Conservation (phyloP, 2,797 vertebrate species). For the Holocentrus rufus region DNA sequence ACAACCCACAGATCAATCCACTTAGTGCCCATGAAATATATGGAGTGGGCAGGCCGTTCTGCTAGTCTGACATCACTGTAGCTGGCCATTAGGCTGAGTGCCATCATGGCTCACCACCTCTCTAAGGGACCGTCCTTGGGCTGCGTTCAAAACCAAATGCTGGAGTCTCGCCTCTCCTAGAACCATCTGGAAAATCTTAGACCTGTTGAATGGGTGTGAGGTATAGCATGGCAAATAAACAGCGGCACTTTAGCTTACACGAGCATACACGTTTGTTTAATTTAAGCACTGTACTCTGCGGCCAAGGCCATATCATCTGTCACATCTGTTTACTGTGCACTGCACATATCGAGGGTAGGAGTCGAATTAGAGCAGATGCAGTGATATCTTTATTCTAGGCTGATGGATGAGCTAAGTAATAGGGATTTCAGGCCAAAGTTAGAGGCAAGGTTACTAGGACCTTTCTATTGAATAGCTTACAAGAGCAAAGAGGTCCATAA, state of each 20-base stretch:
- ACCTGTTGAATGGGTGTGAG: slow-evolving; percentile 69
- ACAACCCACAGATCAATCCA: slow-evolving; percentile 79
- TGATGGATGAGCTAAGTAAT: not conserved
- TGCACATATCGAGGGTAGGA: slow-evolving; percentile 41
- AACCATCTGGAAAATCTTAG: slow-evolving; percentile 54
- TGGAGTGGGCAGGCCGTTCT: slow-evolving; percentile 73
- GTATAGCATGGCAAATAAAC: slow-evolving; percentile 4
- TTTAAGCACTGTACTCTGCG: slow-evolving; percentile 23
- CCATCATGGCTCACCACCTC: slow-evolving; percentile 67
- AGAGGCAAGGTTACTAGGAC: not conserved
- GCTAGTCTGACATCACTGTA: slow-evolving; percentile 79
- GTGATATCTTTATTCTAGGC: slow-evolving; percentile 5
- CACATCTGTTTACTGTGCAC: slow-evolving; percentile 46
- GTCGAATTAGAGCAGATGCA: slow-evolving; percentile 49
- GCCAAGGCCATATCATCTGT: slow-evolving; percentile 38
- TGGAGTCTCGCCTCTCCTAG: slow-evolving; percentile 16
- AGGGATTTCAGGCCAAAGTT: not conserved
- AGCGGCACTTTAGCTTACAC: not conserved
- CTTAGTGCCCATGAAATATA: slow-evolving; percentile 78
- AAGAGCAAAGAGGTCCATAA: not conserved
- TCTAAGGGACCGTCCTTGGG: slow-evolving; percentile 46
- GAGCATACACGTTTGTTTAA: slow-evolving; percentile 38
- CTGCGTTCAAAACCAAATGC: slow-evolving; percentile 49
- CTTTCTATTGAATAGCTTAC: not conserved
- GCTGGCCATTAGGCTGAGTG: slow-evolving; percentile 79